Evolutionary conservation across 2,888 invertebrate species (phyloP), one percentile per base, ranked within the genome.

Genomic region (Lomographa bimaculata): DNA sequence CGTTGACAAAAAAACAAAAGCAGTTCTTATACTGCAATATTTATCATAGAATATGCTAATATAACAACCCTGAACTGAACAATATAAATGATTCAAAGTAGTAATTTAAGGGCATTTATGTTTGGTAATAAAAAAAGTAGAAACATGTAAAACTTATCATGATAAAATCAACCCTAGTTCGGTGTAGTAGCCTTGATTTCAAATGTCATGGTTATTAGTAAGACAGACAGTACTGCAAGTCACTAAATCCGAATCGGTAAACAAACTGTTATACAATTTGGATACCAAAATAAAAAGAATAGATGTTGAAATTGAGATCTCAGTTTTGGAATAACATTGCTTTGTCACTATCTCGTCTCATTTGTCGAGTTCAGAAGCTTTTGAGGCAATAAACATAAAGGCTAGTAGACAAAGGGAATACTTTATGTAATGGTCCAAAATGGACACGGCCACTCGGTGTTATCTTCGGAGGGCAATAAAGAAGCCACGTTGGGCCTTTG

Each of bases 391-490:
- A 48, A 48, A 54, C 54, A 62, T 64, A 54, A 65, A 37, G 32
- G 60, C 46, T 46, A 48, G 43, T 43, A 53, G 55, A 68, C 68
- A 82, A 82, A 83, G 76, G 60, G 63, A 69, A 71, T 75, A 78
- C 74, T 80, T 42, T 43, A 37, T 50, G 76, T 80, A 83, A 85
- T 83, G 83, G 80, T 62, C 70, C 57, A 68, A 70, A 76, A 75
- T 63, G 73, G 79, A 78, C 72, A 59, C 56, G 59, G 66, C 63
- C 60, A 64, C 50, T 54, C 42, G 14, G 34, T 64, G 68, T 79
- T 85, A 84, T 84, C 84, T 73, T 57, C 60, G 57, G 69, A 67
- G 62, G 66, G 74, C 66, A 74, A 79, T 84, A 83, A 84, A 85
- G 73, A 79, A 75, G 71, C 77, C 75, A 72, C 74, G 66, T 58